These are phyloP conservation scores for Aphodius sticticus DNA, from an alignment of 2,888 invertebrate species.

Conservation along the genomic window DNA sequence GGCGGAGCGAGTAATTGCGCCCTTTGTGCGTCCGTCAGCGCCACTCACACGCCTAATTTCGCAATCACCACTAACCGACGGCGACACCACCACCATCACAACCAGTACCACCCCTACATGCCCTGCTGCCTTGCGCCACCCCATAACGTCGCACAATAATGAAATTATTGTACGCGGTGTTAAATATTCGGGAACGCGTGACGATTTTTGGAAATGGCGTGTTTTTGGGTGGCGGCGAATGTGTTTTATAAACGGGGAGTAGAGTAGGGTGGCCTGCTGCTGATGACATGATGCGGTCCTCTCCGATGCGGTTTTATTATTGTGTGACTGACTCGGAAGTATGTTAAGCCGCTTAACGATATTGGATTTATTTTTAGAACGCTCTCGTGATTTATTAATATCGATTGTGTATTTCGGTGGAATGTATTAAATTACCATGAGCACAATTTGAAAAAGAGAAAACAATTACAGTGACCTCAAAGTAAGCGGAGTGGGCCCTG, in stretches of 20 bases:
- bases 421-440: too few species aligned
- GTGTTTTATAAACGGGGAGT: background rate
- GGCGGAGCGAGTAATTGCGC: constrained; percentile 60
- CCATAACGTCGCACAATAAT: constrained; percentile 7
- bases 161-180: background rate
- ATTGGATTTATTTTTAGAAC: too few species aligned
- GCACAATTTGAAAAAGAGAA: too few species aligned
- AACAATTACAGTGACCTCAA: too few species aligned
- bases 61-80: constrained; percentile 45
- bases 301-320: background rate
- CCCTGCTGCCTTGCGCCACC: background rate
- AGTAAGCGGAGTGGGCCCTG: too few species aligned
- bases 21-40: constrained; percentile 60
- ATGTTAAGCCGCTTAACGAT: too few species aligned
- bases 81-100: background rate
- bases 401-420: too few species aligned
- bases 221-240: background rate
- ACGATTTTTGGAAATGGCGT: constrained; percentile 13
- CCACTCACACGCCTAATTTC: constrained; percentile 62
- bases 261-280: background rate
- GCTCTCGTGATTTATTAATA: too few species aligned
- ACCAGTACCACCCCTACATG: background rate
- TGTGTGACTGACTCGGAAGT: too few species aligned
- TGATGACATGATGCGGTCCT: background rate
- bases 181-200: constrained; percentile 20